These are phyloP conservation scores for Pyralis farinalis DNA, from an alignment of 2,888 invertebrate genomes.

Conservation along the genomic window DNA sequence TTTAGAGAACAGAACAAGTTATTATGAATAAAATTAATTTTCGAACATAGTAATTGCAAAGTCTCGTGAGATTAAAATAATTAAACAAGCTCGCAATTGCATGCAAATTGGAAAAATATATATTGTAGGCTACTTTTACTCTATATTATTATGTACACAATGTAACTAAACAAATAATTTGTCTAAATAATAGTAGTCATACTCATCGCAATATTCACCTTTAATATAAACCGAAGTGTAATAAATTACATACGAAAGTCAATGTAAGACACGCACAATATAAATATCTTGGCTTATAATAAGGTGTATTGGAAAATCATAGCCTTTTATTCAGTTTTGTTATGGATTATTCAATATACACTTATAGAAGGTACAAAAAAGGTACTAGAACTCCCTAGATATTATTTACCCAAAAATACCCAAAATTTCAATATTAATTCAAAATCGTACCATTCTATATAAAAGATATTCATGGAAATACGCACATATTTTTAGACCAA, in stretches of 20 bases:
- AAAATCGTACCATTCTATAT: too few species aligned
- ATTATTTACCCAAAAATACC: too few species aligned
- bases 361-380: too few species aligned
- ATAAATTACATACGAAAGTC: conserved; percentile 28
- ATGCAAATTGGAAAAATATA: conserved; percentile 46
- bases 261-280: conserved; percentile 4
- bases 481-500: background rate
- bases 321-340: conserved; percentile 30
- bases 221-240: conserved; percentile 35
- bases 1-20: background rate
- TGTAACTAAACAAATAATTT: conserved; percentile 49
- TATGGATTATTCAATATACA: too few species aligned
- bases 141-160: conserved; percentile 60
- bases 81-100: conserved; percentile 26
- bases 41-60: too few species aligned
- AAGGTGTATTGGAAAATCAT: conserved; percentile 33
- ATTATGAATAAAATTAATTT: background rate
- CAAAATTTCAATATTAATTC: too few species aligned
- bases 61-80: too few species aligned
- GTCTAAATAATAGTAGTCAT: conserved; percentile 47
- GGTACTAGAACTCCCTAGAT: too few species aligned
- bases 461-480: too few species aligned
- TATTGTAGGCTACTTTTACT: conserved; percentile 60
- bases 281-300: background rate
- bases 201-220: conserved; percentile 62